phyloP scores from a whole-genome alignment of 2,888 invertebrate species.

The Cosmia pyralina region DNA sequence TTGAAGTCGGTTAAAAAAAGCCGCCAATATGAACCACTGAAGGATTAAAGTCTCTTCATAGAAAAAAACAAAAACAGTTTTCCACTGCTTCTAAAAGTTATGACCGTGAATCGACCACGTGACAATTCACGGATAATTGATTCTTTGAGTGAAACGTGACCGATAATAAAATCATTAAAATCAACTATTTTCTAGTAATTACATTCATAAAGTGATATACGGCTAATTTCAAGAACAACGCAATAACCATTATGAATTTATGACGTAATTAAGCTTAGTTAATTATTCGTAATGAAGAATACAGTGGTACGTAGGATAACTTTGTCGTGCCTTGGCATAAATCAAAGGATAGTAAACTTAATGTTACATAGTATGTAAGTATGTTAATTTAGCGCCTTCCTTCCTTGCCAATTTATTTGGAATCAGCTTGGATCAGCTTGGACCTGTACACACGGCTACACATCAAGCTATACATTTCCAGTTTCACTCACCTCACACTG shows the following conservation, averaged over 20 bases:
- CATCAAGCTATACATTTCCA: too few species aligned
- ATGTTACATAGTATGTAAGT: too few species aligned
- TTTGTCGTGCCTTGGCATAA: not conserved
- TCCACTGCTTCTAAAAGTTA: not conserved
- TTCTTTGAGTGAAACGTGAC: constrained; percentile 47
- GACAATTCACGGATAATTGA: constrained; percentile 21
- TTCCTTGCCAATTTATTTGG: not conserved
- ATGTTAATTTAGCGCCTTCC: not conserved
- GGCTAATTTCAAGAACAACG: constrained; percentile 18
- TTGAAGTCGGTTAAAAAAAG: not conserved
- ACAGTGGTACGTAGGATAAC: not conserved
- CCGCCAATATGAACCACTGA: not conserved
- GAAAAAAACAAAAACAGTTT: not conserved
- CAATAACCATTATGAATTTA: constrained; percentile 9
- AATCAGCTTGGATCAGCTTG: not conserved
- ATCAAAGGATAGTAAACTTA: not conserved
- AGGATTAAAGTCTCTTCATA: not conserved
- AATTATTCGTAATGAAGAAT: constrained; percentile 9
- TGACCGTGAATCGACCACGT: constrained; percentile 24
- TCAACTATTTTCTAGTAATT: constrained; percentile 43
- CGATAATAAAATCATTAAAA: constrained; percentile 46
- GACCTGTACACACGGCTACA: too few species aligned
- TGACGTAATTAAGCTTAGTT: not conserved
- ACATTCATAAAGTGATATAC: constrained; percentile 31
- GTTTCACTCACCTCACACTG: too few species aligned